Conservation (phyloP, 2,797 vertebrate genomes). For the Propithecus deckenii region DNA sequence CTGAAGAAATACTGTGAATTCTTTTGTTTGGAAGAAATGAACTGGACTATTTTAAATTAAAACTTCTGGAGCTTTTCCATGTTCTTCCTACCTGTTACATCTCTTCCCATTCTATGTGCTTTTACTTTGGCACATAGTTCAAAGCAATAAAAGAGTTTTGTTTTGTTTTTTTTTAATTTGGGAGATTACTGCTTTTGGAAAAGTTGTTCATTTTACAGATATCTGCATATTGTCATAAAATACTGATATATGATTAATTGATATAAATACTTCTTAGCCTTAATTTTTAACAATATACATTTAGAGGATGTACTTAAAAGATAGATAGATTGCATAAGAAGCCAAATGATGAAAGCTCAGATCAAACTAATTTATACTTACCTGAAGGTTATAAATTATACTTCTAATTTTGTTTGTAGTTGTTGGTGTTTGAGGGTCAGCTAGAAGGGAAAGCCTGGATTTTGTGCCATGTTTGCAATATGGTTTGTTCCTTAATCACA, state of each 20-base stretch:
- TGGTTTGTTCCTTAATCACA: not conserved
- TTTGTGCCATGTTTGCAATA: not conserved
- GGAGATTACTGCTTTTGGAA: constrained; percentile 70
- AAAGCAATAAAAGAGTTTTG: constrained; percentile 39
- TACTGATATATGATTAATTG: constrained; percentile 48
- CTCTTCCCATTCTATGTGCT: constrained; percentile 37
- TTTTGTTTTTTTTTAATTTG: constrained; percentile 35
- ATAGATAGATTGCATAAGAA: constrained; percentile 21
- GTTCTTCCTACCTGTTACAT: constrained; percentile 69
- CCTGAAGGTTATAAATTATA: constrained; percentile 1
- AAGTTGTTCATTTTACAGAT: constrained; percentile 39
- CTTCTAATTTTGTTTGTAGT: not conserved
- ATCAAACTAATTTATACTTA: constrained; percentile 48
- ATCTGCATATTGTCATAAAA: constrained; percentile 28
- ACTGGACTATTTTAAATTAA: constrained; percentile 64
- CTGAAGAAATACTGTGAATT: constrained; percentile 68
- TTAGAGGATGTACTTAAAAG: not conserved
- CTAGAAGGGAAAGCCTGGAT: not conserved
- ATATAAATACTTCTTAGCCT: constrained; percentile 28
- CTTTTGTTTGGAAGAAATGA: constrained; percentile 68
- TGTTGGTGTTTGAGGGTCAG: not conserved
- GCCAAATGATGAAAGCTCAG: constrained; percentile 18
- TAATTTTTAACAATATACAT: constrained; percentile 31
- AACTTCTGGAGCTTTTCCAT: constrained; percentile 47
- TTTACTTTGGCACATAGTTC: constrained; percentile 52